phyloP scores from a whole-genome alignment of 2,888 invertebrate species.

The Diaphora mendica region DNA sequence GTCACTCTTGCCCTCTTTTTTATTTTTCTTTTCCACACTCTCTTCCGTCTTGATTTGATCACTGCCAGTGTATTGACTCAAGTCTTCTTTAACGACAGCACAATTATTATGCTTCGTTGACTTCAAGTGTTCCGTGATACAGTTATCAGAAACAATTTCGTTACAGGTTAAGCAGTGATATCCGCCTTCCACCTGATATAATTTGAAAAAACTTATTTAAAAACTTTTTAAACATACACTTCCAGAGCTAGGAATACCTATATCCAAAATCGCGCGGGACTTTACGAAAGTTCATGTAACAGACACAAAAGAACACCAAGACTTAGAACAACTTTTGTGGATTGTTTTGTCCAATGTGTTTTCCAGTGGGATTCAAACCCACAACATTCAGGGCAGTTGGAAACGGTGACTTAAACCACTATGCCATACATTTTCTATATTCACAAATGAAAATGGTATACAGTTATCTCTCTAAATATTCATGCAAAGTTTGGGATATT shows the following conservation, averaged over 20 bases:
- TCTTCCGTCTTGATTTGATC: not conserved
- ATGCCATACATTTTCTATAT: too few species aligned
- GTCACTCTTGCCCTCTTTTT: not conserved
- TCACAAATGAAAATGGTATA: too few species aligned
- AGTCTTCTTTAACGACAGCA: not conserved
- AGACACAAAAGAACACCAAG: too few species aligned
- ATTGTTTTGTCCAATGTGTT: too few species aligned
- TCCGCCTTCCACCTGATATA: constrained; percentile 9
- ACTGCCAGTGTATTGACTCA: not conserved
- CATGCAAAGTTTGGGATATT: not conserved
- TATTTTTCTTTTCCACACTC: not conserved
- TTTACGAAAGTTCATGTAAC: too few species aligned
- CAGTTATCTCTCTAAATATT: not conserved
- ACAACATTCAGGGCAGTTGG: too few species aligned
- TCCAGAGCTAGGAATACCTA: too few species aligned
- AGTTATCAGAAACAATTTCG: not conserved
- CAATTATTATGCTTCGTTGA: constrained; percentile 1
- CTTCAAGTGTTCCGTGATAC: constrained; percentile 8
- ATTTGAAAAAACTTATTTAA: not conserved
- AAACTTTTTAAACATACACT: not conserved
- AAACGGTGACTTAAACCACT: too few species aligned
- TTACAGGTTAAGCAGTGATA: constrained; percentile 25
- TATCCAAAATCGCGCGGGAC: too few species aligned
- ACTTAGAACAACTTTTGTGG: too few species aligned
- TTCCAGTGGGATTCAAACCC: too few species aligned